Percentiles rank a stretch among this genome's conserved stretches.
Evolutionary conservation across 2,888 invertebrate genomes (phyloP).

Genomic region (Agonopterix subpropinquella): DNA sequence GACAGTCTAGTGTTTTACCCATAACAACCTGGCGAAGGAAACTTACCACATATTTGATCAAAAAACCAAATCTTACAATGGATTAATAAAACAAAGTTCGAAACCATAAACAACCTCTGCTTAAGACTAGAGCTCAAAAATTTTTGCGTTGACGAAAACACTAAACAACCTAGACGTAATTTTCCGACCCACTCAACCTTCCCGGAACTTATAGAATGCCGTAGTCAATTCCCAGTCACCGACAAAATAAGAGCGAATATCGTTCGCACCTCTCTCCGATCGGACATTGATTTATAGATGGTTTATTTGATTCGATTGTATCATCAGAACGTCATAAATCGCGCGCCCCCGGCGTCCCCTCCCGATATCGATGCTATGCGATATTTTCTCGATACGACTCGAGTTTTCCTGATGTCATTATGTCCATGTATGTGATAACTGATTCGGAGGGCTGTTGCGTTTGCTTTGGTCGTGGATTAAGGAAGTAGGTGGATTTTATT

Average conservation of each 20-base stretch:
- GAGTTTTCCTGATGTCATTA: constrained; percentile 65
- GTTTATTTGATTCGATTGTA: constrained; percentile 74
- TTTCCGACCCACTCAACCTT: too few relatives aligned
- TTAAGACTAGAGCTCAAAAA: too few relatives aligned
- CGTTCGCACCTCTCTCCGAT: constrained; percentile 46
- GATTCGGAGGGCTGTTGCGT: constrained; percentile 33
- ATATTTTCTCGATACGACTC: constrained; percentile 43
- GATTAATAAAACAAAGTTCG: too few relatives aligned
- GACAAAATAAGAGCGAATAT: constrained; percentile 31
- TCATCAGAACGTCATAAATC: constrained; percentile 73
- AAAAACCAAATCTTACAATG: too few relatives aligned
- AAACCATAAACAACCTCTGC: too few relatives aligned
- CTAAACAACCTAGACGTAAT: background rate
- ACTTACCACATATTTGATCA: too few relatives aligned
- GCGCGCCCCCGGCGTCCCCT: constrained; percentile 30
- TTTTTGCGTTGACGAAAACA: background rate
- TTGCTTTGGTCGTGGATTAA: constrained; percentile 25
- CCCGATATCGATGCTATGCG: constrained; percentile 17
- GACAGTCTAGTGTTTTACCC: too few relatives aligned
- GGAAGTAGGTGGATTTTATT: constrained; percentile 32
- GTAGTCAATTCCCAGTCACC: constrained; percentile 8
- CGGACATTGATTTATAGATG: constrained; percentile 71
- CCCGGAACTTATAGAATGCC: background rate
- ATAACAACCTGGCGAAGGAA: too few relatives aligned
- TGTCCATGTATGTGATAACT: constrained; percentile 62